A percentile compares a stretch with the other conserved stretches of the same genome.
Evolutionary conservation across 35 echinoderm and acorn worm species (phyloP).

Genomic region (Heliocidaris erythrogramma): DNA sequence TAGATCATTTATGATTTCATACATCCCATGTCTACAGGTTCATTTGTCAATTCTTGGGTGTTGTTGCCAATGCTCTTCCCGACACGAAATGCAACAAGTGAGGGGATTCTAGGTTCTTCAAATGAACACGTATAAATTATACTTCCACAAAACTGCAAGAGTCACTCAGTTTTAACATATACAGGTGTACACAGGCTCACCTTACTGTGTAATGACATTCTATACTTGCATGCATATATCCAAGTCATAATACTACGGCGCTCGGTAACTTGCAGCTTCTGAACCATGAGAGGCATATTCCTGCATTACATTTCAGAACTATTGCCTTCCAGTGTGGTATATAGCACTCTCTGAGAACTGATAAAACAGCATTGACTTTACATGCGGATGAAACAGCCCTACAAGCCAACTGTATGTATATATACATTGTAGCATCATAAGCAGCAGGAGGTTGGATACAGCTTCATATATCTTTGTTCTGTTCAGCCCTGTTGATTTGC

Average conservation of each 20-base stretch:
- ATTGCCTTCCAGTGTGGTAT: background rate
- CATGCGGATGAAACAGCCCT: background rate
- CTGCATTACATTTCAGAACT: background rate
- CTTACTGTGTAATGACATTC: background rate
- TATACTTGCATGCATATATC: background rate
- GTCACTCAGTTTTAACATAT: too few relatives aligned
- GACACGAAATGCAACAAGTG: too few relatives aligned
- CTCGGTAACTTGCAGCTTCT: background rate
- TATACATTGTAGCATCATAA: background rate
- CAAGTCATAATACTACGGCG: background rate
- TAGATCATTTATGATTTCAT: too few relatives aligned
- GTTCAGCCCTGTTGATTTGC: slow-evolving; percentile 64
- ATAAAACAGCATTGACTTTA: background rate
- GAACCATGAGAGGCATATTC: background rate
- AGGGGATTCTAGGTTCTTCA: too few relatives aligned
- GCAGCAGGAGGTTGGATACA: background rate
- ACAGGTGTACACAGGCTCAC: background rate
- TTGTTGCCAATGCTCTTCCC: too few relatives aligned
- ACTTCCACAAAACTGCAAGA: too few relatives aligned
- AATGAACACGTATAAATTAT: too few relatives aligned
- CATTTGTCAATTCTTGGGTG: too few relatives aligned
- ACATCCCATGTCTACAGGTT: too few relatives aligned
- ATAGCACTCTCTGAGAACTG: background rate
- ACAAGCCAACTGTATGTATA: background rate
- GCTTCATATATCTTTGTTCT: background rate